A percentile compares a stretch with the other conserved stretches of the same genome.
Conservation (phyloP, 2,797 vertebrate species). For the Limnodromus scolopaceus region DNA sequence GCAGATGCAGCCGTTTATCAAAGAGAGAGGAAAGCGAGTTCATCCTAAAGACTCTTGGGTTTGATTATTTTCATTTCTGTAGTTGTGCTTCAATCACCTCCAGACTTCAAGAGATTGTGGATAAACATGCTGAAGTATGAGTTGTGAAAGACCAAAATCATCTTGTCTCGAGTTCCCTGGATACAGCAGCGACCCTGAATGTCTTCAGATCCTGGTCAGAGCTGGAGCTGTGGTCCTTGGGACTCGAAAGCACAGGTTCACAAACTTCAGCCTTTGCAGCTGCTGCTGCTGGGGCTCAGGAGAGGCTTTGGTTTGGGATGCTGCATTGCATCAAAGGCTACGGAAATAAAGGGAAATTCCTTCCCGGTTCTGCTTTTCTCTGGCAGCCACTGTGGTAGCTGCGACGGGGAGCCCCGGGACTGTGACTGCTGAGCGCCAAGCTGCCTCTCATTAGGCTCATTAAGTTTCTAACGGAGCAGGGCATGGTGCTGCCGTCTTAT, state of each 20-base stretch:
- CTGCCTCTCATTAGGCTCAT: neutral
- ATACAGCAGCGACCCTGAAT: neutral
- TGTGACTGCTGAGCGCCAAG: neutral
- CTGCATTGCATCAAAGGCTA: neutral
- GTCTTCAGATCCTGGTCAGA: neutral
- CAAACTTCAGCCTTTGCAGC: neutral
- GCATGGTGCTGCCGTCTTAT: neutral
- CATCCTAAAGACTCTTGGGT: neutral
- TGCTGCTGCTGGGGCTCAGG: neutral
- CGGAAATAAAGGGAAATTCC: neutral
- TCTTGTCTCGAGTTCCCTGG: neutral
- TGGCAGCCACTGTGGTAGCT: neutral
- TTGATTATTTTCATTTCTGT: neutral
- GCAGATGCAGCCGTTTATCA: neutral
- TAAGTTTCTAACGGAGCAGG: conserved; percentile 14
- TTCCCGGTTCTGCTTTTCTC: neutral
- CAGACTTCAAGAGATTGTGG: neutral
- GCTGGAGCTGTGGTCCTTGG: neutral
- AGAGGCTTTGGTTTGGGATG: neutral
- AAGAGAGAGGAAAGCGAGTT: neutral
- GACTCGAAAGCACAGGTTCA: too few species aligned
- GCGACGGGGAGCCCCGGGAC: neutral
- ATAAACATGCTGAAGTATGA: neutral
- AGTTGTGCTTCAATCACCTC: neutral
- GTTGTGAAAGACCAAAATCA: neutral